Evolutionary conservation across 1,140 invertebrate genomes (phyloP), one percentile per base, ranked within the genome.

Genomic region (Coelopa frigida): DNA sequence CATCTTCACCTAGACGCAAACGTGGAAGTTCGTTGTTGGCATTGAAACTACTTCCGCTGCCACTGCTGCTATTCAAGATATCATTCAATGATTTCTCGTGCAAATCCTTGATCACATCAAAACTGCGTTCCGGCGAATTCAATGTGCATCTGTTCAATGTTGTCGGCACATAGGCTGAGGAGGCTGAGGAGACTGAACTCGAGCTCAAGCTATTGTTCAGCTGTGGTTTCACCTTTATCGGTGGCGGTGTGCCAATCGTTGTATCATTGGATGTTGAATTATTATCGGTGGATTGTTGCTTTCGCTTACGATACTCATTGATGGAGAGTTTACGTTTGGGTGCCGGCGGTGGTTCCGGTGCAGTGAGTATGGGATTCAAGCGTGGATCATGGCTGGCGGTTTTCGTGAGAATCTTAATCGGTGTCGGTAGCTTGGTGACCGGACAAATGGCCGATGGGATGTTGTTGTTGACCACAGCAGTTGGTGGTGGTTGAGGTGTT

Each of bases 241-340:
- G 17, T 17, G 38, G 22, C 22, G 36, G 21, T 21, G 40, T 38
- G 12, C 24, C 7, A 3, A 10, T 23, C 22, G 49, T 22, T 23
- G 49, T n/a, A 7, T 12, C 32, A 20, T n/a, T 17, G 1, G 7
- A 5, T 15, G 24, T 40, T 6, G 50, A 11, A 10, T 32, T 44
- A 26, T 57, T 2, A 41, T 44, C 3, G 60, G 57, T 23, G 41
- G 40, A 44, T 26, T 21, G 26, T 29, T 36, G 21, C 41, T 20
- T 68, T 56, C 11, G 66, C 53, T 24, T 68, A 1, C 66, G 55
- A 41, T 69, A 69, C 46, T 69, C 66, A 37, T 64, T 68, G 4
- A 69, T 69, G 8, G 66, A 69, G 0, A 69, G 52, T 50, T 69
- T 69, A 3, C 65, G 59, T 24, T 68, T 69, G 5, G 66, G 66